Base-by-base conservation (phyloP, 2,113 vertebrate genomes). In the Saguinus midas region DNA sequence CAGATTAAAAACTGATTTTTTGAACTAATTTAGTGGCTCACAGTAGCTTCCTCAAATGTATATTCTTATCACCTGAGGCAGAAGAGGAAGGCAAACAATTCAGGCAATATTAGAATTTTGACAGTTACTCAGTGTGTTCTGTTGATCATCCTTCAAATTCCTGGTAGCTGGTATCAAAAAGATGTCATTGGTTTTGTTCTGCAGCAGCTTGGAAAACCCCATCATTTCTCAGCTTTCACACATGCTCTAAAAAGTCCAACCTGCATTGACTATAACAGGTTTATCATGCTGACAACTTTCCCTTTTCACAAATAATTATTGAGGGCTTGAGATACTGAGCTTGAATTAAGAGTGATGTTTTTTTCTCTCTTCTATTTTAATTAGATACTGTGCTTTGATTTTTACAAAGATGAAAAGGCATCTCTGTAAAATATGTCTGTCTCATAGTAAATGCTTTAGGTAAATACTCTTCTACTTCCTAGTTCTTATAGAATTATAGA, bases 191-290 rank as follows among this genome's bases (percentile, higher is more conserved):
- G 92, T 92, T 86, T 92, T 75, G 20, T 95, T 75, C 35, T 85
- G 45, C 21, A 75, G 82, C 21, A 90, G 6, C 27, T 72, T 87
- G 96, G 96, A 97, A 98, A 98, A 92, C 75, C 95, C 95, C 96
- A 61, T 14, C 29, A 83, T 90, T 96, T 75, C 94, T 92, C 57
- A 94, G 29, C 58, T 92, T 92, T 82, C 37, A 86, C 78, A 84
- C 52, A 35, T 61, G n/a, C 12, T 94, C 55, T 88, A 11, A 92
- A 88, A 90, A 78, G 35, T 12, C 12, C 52, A 82, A 25, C 17
- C 23, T 35, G n/a, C 86, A 86, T 90, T 57, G 14, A 40, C 37
- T 76, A 48, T 70, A 61, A 48, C 8, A 85, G 58, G 35, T 66
- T 96, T 95, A 82, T 87, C 87, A 92, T 80, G 58, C 11, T 95